Percentiles rank a stretch among this genome's conserved stretches.
phyloP scores from a whole-genome alignment of 2,888 invertebrate genomes.

The Tetragonisca angustula region DNA sequence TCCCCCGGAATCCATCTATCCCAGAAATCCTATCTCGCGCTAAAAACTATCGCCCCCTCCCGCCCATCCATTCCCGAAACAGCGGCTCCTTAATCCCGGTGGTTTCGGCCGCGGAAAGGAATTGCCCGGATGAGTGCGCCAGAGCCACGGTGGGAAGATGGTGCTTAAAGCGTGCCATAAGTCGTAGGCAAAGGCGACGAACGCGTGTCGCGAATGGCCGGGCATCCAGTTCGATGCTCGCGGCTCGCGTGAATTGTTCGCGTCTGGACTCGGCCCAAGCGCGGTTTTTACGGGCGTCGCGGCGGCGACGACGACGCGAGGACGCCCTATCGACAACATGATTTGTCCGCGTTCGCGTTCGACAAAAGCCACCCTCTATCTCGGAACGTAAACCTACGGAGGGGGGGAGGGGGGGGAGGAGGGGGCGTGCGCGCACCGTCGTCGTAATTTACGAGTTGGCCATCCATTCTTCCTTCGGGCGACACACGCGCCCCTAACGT shows the following conservation, averaged over 20 bases:
- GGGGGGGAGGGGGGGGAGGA: no score
- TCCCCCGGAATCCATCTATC: no score
- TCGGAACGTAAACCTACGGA: constrained; percentile 38
- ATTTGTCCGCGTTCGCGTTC: constrained; percentile 66
- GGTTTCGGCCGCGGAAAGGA: neutral
- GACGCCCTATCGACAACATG: constrained; percentile 64
- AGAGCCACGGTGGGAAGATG: neutral
- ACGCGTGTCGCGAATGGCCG: constrained; percentile 58
- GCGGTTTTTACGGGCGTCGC: constrained; percentile 63
- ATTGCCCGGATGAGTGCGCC: neutral
- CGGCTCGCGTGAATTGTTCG: constrained; percentile 43
- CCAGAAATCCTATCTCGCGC: no score
- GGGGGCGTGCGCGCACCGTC: constrained; percentile 36
- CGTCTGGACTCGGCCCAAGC: constrained; percentile 74
- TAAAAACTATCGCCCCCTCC: neutral
- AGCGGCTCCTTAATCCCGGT: neutral
- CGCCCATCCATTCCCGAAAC: neutral
- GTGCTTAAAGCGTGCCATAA: constrained; percentile 32
- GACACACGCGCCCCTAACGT: neutral
- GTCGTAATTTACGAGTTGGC: constrained; percentile 43
- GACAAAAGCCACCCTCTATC: constrained; percentile 45
- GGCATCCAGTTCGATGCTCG: constrained; percentile 56
- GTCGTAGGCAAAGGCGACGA: constrained; percentile 21
- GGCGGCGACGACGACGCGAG: constrained; percentile 52
- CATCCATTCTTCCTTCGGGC: constrained; percentile 40